Conservation (phyloP, 2,113 vertebrate species). For the Petrocephalus zakoni region DNA sequence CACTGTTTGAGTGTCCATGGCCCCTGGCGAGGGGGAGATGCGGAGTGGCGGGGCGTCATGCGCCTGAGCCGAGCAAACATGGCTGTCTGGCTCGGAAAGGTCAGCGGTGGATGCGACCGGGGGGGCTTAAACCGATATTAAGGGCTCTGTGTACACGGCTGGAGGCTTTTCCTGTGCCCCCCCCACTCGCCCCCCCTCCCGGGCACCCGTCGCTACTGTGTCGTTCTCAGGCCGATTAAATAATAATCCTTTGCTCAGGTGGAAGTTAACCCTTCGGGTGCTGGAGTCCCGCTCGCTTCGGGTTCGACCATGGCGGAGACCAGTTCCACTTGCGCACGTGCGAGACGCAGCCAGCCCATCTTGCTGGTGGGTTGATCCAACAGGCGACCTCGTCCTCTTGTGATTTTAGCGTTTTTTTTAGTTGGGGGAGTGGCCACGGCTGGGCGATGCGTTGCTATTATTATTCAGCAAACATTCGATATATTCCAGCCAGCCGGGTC, state of each 20-base stretch:
- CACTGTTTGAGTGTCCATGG: background rate
- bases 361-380: background rate
- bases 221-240: background rate
- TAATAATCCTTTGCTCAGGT: slow-evolving; percentile 8
- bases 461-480: slow-evolving; percentile 14
- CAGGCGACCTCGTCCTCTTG: background rate
- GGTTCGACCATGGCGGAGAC: background rate
- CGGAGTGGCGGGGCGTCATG: background rate
- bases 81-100: slow-evolving; percentile 10
- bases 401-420: background rate
- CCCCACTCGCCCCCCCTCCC: background rate
- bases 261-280: background rate
- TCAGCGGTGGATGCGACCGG: background rate
- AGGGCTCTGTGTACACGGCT: slow-evolving; percentile 23
- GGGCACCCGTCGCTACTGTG: background rate
- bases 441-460: slow-evolving; percentile 5
- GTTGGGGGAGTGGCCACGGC: background rate
- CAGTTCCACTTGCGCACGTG: too few relatives aligned
- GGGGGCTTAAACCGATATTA: slow-evolving; percentile 18
- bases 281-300: background rate
- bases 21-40: background rate
- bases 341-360: background rate
- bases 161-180: background rate
- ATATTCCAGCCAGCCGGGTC: background rate
- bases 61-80: slow-evolving; percentile 13